Base-by-base conservation (phyloP, 2,888 invertebrate species). In the Eutolmus rufibarbis region DNA sequence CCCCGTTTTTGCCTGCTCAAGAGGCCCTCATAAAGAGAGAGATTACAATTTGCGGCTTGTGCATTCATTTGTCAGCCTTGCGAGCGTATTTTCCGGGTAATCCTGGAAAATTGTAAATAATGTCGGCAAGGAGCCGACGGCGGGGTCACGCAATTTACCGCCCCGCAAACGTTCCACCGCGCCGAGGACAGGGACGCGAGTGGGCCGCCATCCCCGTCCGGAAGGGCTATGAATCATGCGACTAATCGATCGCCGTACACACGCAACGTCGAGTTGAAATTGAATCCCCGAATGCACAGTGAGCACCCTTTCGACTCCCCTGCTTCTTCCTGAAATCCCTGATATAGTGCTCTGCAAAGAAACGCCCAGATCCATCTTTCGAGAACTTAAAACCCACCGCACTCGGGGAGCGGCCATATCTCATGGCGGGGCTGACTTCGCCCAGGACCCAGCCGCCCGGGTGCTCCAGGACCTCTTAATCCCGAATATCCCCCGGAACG, bases 381-480 rank as follows among this genome's bases (percentile, higher is more conserved):
- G 23, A 43, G 84, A 34, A 40, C 40, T 84, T 74, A 84, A 84
- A 66, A 37, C 84, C 84, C 84, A 43, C 40, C 40, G 74, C 84
- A 84, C 40, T 66, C 23, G 31, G 37, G 8, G 43, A 40, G 23
- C n/a, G 40, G 57, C 74, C 51, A 84, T 84, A 84, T 66, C 84
- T 37, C 66, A 84, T 40, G 23, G 84, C 66, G 40, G 43, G 51
- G 19, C 31, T 74, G 81, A 37, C 31, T 51, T 81, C 66, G 23
- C 66, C 57, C 57, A 40, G 43, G 79, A 79, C 19, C 57, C 51
- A 28, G 34, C 66, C 57, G 37, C 40, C 66, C 66, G 74, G 84
- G n/a, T 40, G 19, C 84, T 84, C 57, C 84, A 37, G 84, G 84
- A 84, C 66, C 84, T 84, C 84, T 84, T 84, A 84, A 84, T 84